Evolutionary conservation across 1,140 invertebrate species (phyloP), one percentile per base, ranked within the genome.

Genomic region (Zophobas atratus): DNA sequence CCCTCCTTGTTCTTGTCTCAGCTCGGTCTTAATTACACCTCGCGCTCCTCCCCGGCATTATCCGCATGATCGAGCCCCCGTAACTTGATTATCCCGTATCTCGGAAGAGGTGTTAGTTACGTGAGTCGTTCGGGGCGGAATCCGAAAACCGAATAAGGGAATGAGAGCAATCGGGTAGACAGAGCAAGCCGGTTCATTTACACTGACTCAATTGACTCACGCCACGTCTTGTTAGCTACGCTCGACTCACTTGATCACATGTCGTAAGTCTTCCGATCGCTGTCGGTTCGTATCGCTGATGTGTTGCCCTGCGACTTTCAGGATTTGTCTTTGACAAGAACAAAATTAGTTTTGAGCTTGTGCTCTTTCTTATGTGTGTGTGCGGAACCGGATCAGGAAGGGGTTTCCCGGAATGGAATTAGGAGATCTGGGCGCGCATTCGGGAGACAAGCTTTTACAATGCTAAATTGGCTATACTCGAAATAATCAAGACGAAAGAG

Each of bases 151-250:
- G 56, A 63, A 57, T 73, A 79, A 79, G 70, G 63, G 80, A 81
- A 81, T 80, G 76, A 80, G 73, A 71, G 80, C 80, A 81, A 81
- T 81, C 80, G 80, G 57, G 78, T 77, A 80, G 80, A 81, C 80
- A 81, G 80, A 56, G 51, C 67, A 20, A 6, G 75, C 71, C 78
- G 78, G 80, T 81, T 81, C 80, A 81, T 81, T 81, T 81, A 81
- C 78, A 80, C 78, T 77, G 78, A 81, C 80, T 81, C 78, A 78
- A 81, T 81, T 81, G 80, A 81, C 80, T 81, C 78, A 76, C 80
- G 80, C 80, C 80, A 81, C 71, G 75, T 79, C 80, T 79, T 78
- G 78, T 79, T 81, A 81, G 76, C 78, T 80, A 38, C 79, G 60
- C 79, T 80, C 77, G 53, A 73, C 70, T 80, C 79, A 78, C 79